Conservation (phyloP, 2,113 vertebrate species). For the Cyprinodon brontotheroides region DNA sequence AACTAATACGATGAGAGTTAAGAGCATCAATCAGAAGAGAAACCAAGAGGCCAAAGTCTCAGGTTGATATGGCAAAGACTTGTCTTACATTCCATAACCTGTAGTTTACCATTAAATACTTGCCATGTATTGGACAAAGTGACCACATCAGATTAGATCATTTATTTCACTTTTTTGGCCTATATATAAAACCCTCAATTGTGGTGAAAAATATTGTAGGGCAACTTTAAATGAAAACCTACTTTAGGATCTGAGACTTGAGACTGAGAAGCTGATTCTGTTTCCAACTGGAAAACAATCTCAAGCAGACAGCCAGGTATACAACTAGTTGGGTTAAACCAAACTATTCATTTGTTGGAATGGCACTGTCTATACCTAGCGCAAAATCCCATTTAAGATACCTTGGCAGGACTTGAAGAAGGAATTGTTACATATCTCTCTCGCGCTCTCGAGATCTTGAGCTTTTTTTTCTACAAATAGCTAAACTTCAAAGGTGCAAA, state of each 20-base stretch:
- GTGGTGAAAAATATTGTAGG: too few relatives aligned
- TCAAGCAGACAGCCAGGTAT: not conserved
- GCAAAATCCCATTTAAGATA: not conserved
- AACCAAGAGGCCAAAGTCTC: not conserved
- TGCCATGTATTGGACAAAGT: not conserved
- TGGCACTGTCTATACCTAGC: not conserved
- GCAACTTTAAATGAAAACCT: not conserved
- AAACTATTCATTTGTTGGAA: not conserved
- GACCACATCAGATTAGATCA: not conserved
- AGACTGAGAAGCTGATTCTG: not conserved
- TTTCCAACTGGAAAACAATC: not conserved
- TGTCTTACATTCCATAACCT: not conserved
- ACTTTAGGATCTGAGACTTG: not conserved
- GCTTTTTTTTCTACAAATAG: too few relatives aligned
- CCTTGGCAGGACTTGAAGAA: not conserved
- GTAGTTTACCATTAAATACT: not conserved
- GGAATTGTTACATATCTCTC: not conserved
- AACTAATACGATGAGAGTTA: too few relatives aligned
- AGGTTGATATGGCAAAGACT: not conserved
- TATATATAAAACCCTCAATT: not conserved
- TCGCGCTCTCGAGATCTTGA: too few relatives aligned
- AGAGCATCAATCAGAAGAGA: too few relatives aligned
- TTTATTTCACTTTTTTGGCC: not conserved
- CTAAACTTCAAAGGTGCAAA: not conserved
- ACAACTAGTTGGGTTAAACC: not conserved